phyloP scores from a whole-genome alignment of 2,888 invertebrate genomes.

The Leucophenga montana region DNA sequence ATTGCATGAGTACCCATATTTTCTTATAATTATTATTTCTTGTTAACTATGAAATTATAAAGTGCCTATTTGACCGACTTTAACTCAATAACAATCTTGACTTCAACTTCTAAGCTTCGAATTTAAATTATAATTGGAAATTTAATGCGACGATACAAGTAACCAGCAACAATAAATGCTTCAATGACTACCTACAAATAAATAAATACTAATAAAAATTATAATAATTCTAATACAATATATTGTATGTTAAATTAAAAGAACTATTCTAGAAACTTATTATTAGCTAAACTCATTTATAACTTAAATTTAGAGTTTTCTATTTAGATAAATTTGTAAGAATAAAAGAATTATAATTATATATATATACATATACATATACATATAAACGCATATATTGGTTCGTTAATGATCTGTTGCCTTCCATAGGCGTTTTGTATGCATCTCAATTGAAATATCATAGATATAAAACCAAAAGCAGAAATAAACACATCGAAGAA shows the following conservation, averaged over 20 bases:
- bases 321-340: constrained; percentile 18
- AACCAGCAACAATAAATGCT: constrained; percentile 16
- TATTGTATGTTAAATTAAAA: not conserved
- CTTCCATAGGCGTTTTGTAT: no score
- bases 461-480: no score
- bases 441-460: no score
- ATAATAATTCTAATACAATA: no score
- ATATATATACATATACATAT: no score
- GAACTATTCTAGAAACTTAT: not conserved
- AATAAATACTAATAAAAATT: not conserved
- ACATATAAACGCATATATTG: no score
- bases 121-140: constrained; percentile 33
- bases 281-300: not conserved
- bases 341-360: not conserved
- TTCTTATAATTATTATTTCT: not conserved
- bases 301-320: constrained; percentile 8
- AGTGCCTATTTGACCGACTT: constrained; percentile 48
- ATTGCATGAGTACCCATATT: no score
- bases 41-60: constrained; percentile 34
- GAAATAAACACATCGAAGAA: no score
- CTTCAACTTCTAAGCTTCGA: constrained; percentile 46
- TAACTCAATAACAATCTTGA: constrained; percentile 45
- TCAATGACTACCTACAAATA: constrained; percentile 7
- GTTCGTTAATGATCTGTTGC: no score
- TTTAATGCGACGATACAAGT: not conserved